A percentile compares a stretch with the other conserved stretches of the same genome.
These are phyloP conservation scores for Heteronetta atricapilla DNA, from an alignment of 2,113 vertebrate species.

Conservation along the genomic window DNA sequence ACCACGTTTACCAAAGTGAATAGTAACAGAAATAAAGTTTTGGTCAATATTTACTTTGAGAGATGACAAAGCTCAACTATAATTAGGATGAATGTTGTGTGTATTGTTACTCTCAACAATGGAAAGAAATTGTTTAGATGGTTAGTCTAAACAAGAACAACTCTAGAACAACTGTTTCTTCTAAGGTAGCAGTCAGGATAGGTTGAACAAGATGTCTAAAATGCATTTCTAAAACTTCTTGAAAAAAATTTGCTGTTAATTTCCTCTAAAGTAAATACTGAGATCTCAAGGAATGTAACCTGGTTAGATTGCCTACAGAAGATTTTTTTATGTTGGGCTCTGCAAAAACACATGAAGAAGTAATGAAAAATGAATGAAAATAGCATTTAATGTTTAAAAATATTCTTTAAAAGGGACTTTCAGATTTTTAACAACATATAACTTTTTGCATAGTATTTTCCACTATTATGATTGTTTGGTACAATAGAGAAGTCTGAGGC, in stretches of 20 bases:
- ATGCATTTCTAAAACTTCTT: not conserved
- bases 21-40: not conserved
- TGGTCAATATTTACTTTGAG: not conserved
- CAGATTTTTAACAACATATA: not conserved
- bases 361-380: not conserved
- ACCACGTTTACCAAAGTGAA: not conserved
- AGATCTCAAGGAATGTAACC: not conserved
- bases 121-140: not conserved
- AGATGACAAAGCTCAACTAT: not conserved
- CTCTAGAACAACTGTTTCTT: not conserved
- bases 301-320: not conserved
- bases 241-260: not conserved
- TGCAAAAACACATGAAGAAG: not conserved
- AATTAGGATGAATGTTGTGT: slow-evolving; percentile 8
- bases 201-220: not conserved
- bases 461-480: not conserved
- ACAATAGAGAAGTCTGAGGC: not conserved
- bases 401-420: not conserved
- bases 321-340: not conserved
- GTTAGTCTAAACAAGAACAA: no score
- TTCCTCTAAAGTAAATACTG: not conserved
- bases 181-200: not conserved
- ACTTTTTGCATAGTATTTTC: not conserved
- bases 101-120: slow-evolving; percentile 37
- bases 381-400: not conserved